Percentiles rank a stretch among this genome's conserved stretches.
phyloP scores from a whole-genome alignment of 2,113 vertebrate species.

The Peromyscus leucopus region DNA sequence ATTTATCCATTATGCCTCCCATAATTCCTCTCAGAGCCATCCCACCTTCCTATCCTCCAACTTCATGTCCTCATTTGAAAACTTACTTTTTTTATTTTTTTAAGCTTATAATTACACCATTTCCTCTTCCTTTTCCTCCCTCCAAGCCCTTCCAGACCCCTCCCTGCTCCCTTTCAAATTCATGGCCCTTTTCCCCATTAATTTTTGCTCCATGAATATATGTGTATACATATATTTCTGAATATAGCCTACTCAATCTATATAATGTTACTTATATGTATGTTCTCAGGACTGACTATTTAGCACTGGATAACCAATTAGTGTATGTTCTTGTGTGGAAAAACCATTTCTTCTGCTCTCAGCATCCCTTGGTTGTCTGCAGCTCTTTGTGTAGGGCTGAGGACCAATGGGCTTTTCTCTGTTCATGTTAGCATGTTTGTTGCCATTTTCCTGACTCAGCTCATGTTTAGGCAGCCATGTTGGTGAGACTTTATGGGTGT shows the following conservation, averaged over 20 bases:
- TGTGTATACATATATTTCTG: background rate
- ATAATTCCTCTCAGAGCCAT: background rate
- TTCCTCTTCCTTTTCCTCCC: background rate
- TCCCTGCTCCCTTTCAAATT: too few relatives aligned
- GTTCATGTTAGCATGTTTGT: too few relatives aligned
- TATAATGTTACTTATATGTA: background rate
- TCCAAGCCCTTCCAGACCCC: background rate
- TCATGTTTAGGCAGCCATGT: background rate
- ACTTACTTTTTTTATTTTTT: background rate
- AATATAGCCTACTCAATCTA: background rate
- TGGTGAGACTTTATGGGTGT: background rate
- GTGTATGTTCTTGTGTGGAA: background rate
- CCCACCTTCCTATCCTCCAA: background rate
- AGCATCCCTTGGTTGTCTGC: background rate
- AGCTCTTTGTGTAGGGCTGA: background rate
- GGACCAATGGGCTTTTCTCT: background rate
- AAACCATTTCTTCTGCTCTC: background rate
- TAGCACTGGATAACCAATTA: too few relatives aligned
- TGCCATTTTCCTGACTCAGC: background rate
- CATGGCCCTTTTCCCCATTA: background rate
- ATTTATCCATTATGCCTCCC: background rate
- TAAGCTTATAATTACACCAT: background rate
- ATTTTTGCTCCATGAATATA: background rate
- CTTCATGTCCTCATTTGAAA: background rate
- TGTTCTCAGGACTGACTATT: background rate